A percentile compares a stretch with the other conserved stretches of the same genome.
phyloP scores from a whole-genome alignment of 2,797 vertebrate species.

The Sphenodon punctatus region DNA sequence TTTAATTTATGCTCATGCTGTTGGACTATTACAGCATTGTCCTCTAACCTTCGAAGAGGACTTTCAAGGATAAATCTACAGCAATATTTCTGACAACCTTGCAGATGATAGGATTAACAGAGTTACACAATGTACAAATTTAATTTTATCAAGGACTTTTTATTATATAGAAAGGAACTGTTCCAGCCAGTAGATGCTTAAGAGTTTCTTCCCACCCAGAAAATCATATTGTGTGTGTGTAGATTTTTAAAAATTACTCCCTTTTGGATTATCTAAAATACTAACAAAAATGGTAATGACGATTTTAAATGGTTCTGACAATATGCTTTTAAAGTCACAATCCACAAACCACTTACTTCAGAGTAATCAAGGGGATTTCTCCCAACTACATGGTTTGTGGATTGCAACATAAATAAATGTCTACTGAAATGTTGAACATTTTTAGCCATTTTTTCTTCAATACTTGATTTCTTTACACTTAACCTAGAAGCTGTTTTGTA shows the following conservation, averaged over 20 bases:
- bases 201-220: not conserved
- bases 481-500: not conserved
- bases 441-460: not conserved
- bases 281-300: not conserved
- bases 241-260: not conserved
- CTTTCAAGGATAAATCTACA: not conserved
- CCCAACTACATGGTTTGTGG: no score
- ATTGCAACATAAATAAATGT: no score
- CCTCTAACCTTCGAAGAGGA: not conserved
- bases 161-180: not conserved
- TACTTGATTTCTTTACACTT: not conserved
- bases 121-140: not conserved
- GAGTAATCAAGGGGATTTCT: no score
- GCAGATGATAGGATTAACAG: not conserved
- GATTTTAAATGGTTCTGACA: no score
- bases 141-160: not conserved
- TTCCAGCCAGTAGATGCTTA: not conserved
- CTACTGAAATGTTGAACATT: not conserved
- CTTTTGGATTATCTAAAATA: not conserved
- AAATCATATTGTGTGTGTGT: not conserved
- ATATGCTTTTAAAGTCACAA: no score
- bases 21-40: not conserved
- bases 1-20: not conserved
- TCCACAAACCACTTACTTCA: no score
- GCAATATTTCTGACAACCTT: not conserved